phyloP scores from a whole-genome alignment of 1,140 invertebrate species.

The Pseudomyrmex dendroicus region DNA sequence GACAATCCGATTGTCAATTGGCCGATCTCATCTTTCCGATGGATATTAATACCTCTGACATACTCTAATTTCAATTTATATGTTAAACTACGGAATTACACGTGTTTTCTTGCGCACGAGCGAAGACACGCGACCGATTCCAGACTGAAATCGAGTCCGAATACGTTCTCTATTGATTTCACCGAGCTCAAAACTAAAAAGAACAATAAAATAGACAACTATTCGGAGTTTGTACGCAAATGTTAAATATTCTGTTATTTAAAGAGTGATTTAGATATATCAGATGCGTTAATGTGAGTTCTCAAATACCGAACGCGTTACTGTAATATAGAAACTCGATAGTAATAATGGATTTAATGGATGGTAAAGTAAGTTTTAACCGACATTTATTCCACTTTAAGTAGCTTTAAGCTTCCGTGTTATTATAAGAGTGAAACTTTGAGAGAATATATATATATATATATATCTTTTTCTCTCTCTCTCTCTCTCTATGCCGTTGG shows the following conservation, averaged over 20 bases:
- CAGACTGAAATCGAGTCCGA: not conserved
- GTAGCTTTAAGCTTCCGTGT: not conserved
- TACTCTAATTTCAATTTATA: slow-evolving; percentile 68
- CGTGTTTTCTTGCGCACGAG: not conserved
- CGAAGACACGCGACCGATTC: slow-evolving; percentile 6
- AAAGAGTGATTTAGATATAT: not conserved
- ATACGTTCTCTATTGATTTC: not conserved
- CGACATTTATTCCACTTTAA: slow-evolving; percentile 29
- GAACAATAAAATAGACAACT: not conserved
- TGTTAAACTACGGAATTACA: slow-evolving; percentile 64
- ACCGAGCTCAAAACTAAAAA: no score
- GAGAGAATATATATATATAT: not conserved
- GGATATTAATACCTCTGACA: not conserved
- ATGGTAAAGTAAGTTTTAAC: not conserved
- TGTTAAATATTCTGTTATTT: not conserved
- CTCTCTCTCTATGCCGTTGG: no score
- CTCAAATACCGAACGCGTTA: not conserved
- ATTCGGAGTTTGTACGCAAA: not conserved
- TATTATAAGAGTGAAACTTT: slow-evolving; percentile 18
- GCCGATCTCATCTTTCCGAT: slow-evolving; percentile 34
- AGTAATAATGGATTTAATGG: not conserved
- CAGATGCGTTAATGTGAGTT: not conserved
- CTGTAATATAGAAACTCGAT: not conserved
- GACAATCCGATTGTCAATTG: slow-evolving; percentile 16
- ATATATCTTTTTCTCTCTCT: no score